These are phyloP conservation scores for Heteromyza rotundicornis DNA, from an alignment of 2,888 invertebrate genomes.

Conservation along the genomic window DNA sequence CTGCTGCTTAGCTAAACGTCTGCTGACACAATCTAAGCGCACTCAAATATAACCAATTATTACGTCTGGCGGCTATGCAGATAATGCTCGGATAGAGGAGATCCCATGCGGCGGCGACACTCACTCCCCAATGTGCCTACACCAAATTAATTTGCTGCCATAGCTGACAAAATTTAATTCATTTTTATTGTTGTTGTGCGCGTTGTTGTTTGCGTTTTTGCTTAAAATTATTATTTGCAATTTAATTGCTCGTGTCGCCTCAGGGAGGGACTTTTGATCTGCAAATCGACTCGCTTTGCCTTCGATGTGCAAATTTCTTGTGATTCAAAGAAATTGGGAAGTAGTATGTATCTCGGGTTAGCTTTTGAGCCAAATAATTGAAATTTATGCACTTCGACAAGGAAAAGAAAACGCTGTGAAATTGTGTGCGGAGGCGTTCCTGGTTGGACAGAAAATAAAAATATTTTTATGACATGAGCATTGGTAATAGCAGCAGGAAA, in stretches of 20 bases:
- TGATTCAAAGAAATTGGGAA: too few species aligned
- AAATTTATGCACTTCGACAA: too few species aligned
- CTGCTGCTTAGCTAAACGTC: background rate
- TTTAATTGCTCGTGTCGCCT: slow-evolving; percentile 41
- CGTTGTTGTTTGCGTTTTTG: background rate
- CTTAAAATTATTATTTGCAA: slow-evolving; percentile 47
- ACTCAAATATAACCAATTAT: slow-evolving; percentile 29
- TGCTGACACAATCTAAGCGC: background rate
- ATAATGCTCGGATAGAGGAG: background rate
- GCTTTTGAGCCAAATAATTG: slow-evolving; percentile 38
- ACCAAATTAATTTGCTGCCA: slow-evolving; percentile 1
- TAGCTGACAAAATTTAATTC: background rate
- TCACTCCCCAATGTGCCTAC: background rate
- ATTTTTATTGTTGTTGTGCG: background rate
- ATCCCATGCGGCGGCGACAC: background rate
- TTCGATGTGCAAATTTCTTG: too few species aligned
- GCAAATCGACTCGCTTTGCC: too few species aligned
- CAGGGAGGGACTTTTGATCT: slow-evolving; percentile 25
- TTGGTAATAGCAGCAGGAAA: background rate
- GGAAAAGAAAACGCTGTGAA: too few species aligned
- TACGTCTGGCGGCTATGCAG: slow-evolving; percentile 28
- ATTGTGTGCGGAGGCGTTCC: slow-evolving; percentile 36
- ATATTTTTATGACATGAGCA: background rate
- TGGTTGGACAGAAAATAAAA: background rate
- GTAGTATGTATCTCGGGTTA: too few species aligned